These are phyloP conservation scores for Saturnia japonica DNA, from an alignment of 2,888 invertebrate genomes.

Conservation along the genomic window DNA sequence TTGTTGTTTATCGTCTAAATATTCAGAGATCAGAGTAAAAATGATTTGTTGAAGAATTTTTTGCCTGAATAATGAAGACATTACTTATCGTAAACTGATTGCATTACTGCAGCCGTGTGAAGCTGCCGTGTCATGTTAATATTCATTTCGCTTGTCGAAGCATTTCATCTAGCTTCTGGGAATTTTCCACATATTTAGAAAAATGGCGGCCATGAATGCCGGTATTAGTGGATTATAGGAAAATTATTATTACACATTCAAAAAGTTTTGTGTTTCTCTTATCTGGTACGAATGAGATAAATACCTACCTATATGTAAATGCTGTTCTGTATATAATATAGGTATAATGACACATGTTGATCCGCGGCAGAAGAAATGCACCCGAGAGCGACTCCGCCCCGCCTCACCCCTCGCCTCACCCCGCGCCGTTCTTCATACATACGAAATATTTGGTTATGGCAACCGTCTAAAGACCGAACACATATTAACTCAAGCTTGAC, in stretches of 20 bases:
- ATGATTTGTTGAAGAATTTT: neutral
- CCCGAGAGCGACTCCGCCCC: neutral
- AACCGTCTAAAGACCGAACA: neutral
- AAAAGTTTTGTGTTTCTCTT: too few species aligned
- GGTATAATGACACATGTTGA: too few species aligned
- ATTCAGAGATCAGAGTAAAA: neutral
- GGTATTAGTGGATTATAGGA: neutral
- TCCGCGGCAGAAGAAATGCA: too few species aligned
- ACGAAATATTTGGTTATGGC: neutral
- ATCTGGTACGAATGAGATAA: too few species aligned
- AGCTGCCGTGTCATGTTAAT: neutral
- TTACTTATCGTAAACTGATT: neutral
- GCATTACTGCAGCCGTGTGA: neutral
- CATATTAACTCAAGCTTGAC: too few species aligned
- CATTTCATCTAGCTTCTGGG: neutral
- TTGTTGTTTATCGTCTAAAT: too few species aligned
- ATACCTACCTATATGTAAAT: too few species aligned
- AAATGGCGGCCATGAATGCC: neutral
- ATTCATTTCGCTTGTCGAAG: neutral
- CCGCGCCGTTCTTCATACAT: neutral
- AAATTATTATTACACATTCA: too few species aligned
- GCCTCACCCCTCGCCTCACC: neutral
- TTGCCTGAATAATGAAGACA: neutral
- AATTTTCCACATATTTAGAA: neutral
- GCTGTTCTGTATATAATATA: too few species aligned